These are phyloP conservation scores for Ferdinandea cuprea DNA, from an alignment of 2,888 invertebrate species.

Conservation along the genomic window DNA sequence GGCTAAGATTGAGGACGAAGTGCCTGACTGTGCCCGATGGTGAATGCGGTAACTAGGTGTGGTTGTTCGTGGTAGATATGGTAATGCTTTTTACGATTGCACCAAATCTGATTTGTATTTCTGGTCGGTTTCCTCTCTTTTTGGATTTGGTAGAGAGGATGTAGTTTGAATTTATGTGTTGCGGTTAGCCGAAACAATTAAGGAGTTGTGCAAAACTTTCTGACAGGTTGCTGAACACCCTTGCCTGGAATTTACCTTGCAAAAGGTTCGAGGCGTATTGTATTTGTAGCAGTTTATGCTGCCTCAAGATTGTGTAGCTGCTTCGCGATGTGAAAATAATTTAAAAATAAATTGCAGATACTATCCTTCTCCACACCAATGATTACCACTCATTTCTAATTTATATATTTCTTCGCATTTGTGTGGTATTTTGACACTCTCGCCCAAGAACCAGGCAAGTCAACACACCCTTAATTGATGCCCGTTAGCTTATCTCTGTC, in stretches of 20 bases:
- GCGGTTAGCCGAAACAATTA: constrained; percentile 78
- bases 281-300: not conserved
- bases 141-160: constrained; percentile 39
- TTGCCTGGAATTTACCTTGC: constrained; percentile 56
- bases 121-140: constrained; percentile 67
- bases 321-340: no score
- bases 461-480: constrained; percentile 57
- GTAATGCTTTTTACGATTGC: constrained; percentile 75
- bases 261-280: not conserved
- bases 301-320: not conserved
- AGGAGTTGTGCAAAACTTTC: constrained; percentile 76
- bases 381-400: not conserved
- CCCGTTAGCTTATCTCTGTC: constrained; percentile 57
- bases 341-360: no score
- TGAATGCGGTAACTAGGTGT: constrained; percentile 75
- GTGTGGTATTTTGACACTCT: constrained; percentile 20
- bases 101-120: constrained; percentile 75
- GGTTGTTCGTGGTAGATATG: constrained; percentile 72
- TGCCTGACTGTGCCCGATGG: constrained; percentile 65
- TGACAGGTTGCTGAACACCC: constrained; percentile 75
- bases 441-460: not conserved
- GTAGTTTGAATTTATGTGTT: constrained; percentile 77
- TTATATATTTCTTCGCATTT: constrained; percentile 33
- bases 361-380: not conserved
- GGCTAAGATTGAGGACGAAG: constrained; percentile 63